Percentiles rank a stretch among this genome's conserved stretches.
Evolutionary conservation across 2,113 vertebrate species (phyloP).

Genomic region (Phalacrocorax carbo): DNA sequence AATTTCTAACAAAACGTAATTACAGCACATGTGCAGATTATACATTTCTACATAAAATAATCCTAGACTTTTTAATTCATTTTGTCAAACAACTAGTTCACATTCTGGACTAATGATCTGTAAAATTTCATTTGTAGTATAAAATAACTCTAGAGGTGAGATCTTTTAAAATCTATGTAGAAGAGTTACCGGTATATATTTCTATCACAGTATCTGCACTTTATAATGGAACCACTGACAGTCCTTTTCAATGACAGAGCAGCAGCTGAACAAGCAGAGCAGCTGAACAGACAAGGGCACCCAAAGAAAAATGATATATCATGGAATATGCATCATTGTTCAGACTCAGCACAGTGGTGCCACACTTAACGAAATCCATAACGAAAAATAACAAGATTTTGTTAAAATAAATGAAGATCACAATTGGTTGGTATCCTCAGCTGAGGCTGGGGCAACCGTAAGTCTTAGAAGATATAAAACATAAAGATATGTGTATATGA

Average conservation of each 20-base stretch:
- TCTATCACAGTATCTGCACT: not conserved
- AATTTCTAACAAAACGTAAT: constrained; percentile 36
- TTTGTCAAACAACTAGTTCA: constrained; percentile 13
- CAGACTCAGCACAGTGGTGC: not conserved
- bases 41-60: constrained; percentile 7
- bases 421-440: not conserved
- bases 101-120: constrained; percentile 49
- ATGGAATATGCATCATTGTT: not conserved
- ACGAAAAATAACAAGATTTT: not conserved
- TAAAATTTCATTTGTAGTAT: constrained; percentile 41
- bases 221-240: not conserved
- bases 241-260: not conserved
- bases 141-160: constrained; percentile 36
- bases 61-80: not conserved
- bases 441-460: not conserved
- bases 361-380: not conserved
- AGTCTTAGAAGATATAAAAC: not conserved
- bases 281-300: constrained; percentile 4
- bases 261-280: not conserved
- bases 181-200: not conserved
- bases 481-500: not conserved
- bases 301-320: not conserved
- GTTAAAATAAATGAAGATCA: not conserved
- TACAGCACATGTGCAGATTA: not conserved
- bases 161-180: constrained; percentile 7